Evolutionary conservation across 2,888 invertebrate species (phyloP).

Genomic region (Netelia virgata): DNA sequence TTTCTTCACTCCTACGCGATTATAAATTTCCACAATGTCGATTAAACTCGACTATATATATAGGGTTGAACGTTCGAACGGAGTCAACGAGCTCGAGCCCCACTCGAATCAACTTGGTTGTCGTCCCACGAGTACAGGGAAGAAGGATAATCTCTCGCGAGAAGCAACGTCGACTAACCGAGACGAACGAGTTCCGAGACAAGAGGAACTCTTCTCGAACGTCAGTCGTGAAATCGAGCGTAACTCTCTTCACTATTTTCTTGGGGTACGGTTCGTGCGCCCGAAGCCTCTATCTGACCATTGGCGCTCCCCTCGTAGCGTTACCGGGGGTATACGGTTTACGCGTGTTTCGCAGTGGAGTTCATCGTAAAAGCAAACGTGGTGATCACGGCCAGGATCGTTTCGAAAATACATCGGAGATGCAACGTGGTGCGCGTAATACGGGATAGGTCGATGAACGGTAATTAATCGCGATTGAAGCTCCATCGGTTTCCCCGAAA

Average conservation of each 20-base stretch:
- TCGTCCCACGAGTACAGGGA: constrained; percentile 38
- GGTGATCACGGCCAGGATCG: constrained; percentile 3
- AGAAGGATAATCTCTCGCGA: constrained; percentile 50
- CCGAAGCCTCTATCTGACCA: constrained; percentile 35
- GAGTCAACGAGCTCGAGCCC: constrained; percentile 2
- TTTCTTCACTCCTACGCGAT: neutral
- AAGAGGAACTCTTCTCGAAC: constrained; percentile 9
- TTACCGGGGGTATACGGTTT: no score
- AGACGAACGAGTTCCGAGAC: constrained; percentile 62
- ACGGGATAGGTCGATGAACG: constrained; percentile 5
- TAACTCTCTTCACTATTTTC: constrained; percentile 48
- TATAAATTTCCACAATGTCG: constrained; percentile 2
- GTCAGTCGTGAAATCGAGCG: constrained; percentile 64
- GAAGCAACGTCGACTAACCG: constrained; percentile 58
- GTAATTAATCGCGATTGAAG: constrained; percentile 16
- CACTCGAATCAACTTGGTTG: constrained; percentile 12
- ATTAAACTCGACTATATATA: neutral
- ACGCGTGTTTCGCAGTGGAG: constrained; percentile 8
- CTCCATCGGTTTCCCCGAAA: neutral
- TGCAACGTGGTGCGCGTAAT: neutral
- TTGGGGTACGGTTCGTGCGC: constrained; percentile 38
- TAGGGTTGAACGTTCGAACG: no score
- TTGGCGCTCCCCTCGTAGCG: neutral
- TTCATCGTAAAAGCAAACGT: neutral
- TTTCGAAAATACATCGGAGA: constrained; percentile 15